Evolutionary conservation across 2,113 vertebrate genomes (phyloP).

Genomic region (Petrocephalus zakoni): DNA sequence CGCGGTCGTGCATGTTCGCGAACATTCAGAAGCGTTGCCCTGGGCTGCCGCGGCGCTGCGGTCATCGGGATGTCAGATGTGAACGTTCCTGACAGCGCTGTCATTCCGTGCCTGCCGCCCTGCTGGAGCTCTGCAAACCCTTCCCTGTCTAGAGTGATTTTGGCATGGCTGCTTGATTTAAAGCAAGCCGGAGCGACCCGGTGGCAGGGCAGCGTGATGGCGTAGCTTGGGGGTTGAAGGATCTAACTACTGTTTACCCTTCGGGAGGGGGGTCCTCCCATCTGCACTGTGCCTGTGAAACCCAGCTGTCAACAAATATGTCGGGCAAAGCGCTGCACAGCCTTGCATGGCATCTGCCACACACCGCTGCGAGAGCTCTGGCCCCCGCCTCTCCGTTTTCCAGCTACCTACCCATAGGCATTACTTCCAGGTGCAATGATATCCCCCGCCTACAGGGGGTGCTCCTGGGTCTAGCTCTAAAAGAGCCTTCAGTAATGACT

Average conservation of each 20-base stretch:
- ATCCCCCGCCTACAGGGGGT: background rate
- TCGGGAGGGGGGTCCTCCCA: slow-evolving; percentile 2
- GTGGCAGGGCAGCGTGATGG: background rate
- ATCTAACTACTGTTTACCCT: slow-evolving; percentile 16
- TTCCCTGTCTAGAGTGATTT: background rate
- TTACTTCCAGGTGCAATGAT: background rate
- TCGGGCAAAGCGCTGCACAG: background rate
- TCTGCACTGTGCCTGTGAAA: slow-evolving; percentile 10
- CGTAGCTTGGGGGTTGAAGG: background rate
- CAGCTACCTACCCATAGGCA: background rate
- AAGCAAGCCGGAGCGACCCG: background rate
- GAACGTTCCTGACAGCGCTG: background rate
- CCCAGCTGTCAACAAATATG: slow-evolving; percentile 15
- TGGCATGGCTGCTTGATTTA: background rate
- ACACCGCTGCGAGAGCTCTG: background rate
- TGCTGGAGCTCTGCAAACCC: background rate
- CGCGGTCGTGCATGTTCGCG: no score
- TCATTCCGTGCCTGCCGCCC: background rate
- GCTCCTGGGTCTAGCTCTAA: background rate
- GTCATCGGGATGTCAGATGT: background rate
- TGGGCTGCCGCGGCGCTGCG: background rate
- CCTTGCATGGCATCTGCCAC: background rate
- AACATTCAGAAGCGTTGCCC: background rate
- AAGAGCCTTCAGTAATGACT: background rate
- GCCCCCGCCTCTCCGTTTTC: background rate